phyloP scores from a whole-genome alignment of 2,888 invertebrate genomes.

The Dendrolimus houi region DNA sequence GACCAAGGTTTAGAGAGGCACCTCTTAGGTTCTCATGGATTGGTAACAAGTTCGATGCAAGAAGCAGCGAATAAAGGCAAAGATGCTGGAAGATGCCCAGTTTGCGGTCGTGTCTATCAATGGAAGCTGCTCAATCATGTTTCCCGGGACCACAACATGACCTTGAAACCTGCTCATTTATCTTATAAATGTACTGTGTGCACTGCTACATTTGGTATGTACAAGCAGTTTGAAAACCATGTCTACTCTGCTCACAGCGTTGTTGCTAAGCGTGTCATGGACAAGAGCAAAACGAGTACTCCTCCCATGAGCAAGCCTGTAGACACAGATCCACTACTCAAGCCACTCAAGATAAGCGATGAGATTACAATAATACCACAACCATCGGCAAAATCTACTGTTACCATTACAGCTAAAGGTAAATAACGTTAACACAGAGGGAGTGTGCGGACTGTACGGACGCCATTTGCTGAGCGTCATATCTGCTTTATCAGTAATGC shows the following conservation, averaged over 20 bases:
- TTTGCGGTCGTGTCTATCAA: conserved; percentile 90
- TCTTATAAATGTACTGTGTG: conserved; percentile 97
- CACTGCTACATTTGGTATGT: conserved; percentile 96
- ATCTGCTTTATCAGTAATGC: conserved; percentile 36
- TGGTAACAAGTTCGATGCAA: conserved; percentile 97
- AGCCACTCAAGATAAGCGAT: conserved; percentile 92
- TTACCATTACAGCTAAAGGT: conserved; percentile 65
- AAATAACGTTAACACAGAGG: conserved; percentile 50
- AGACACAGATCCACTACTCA: conserved; percentile 80
- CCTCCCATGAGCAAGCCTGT: conserved; percentile 33
- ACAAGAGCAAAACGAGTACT: conserved; percentile 78
- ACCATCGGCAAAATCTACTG: conserved; percentile 76
- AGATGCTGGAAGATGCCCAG: conserved; percentile 95
- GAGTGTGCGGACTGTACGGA: conserved; percentile 29
- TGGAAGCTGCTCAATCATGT: conserved; percentile 95
- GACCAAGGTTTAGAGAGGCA: conserved; percentile 97
- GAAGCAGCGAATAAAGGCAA: conserved; percentile 96
- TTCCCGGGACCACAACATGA: conserved; percentile 94
- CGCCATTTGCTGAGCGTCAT: conserved; percentile 18
- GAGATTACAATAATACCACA: conserved; percentile 95
- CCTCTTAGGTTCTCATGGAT: conserved; percentile 93
- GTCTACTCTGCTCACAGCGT: conserved; percentile 96
- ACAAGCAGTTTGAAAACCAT: conserved; percentile 96
- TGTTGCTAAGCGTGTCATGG: conserved; percentile 91
- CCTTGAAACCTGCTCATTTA: conserved; percentile 93